Conservation (phyloP, 2,113 vertebrate genomes). For the Hemibagrus wyckioides region DNA sequence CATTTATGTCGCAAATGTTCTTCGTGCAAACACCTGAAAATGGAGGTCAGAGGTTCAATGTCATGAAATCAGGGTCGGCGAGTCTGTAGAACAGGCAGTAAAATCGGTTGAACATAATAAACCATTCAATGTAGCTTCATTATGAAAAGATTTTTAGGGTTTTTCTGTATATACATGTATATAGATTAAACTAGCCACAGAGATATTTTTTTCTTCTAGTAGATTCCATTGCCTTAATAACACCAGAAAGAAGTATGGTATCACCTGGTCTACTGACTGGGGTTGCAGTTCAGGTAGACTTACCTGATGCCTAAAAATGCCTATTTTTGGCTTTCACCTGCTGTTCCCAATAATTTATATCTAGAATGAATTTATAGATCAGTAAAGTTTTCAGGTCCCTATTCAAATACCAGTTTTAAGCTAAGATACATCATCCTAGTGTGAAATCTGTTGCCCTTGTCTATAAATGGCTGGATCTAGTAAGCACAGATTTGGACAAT, state of each 20-base stretch:
- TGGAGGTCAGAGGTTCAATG: neutral
- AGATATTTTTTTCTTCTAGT: neutral
- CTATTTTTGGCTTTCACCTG: neutral
- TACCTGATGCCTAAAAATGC: too few relatives aligned
- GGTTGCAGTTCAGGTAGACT: neutral
- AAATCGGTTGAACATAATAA: neutral
- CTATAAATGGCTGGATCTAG: neutral
- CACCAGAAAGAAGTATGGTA: neutral
- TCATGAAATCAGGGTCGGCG: neutral
- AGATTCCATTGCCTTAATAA: neutral
- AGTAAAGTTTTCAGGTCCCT: neutral
- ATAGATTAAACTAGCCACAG: neutral
- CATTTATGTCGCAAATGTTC: slow-evolving; percentile 78
- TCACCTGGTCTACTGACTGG: neutral
- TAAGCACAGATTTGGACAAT: neutral
- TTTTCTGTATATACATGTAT: neutral
- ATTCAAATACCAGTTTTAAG: neutral
- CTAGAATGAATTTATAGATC: neutral
- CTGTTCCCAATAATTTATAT: neutral
- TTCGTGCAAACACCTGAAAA: slow-evolving; percentile 70
- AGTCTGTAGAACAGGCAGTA: neutral
- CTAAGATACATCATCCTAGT: neutral
- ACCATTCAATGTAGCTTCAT: neutral
- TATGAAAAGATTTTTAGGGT: neutral
- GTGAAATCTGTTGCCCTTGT: neutral